Base-by-base conservation (phyloP, 2,113 vertebrate genomes). In the Acrocephalus arundinaceus region DNA sequence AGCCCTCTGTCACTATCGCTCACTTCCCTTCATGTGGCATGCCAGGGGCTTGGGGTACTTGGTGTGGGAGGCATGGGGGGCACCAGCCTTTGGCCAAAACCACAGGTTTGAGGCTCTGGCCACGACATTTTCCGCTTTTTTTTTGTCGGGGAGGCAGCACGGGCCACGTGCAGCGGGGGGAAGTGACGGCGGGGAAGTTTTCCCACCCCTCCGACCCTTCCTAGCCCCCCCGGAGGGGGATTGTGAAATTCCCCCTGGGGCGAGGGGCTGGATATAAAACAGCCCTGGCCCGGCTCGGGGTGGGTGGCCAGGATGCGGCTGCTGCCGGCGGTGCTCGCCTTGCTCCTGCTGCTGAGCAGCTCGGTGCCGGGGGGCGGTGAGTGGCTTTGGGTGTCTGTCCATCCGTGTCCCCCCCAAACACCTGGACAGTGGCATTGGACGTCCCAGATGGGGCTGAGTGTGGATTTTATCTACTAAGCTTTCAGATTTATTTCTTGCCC, bases 251-350 rank as follows among this genome's bases (percentile, higher is more conserved):
- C 93, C 94, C 94, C 79, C 0, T 0, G 2, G 12, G 25, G 11
- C 0, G 5, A 24, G 52, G 45, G 41, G 27, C 16, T 10, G 51
- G 48, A 68, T 95, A 95, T 96, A 96, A 97, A 85, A 22, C 12
- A 17, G 46, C 22, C 35, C 22, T 23, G 3, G 13, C 0, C 0
- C 0, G 0, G n/a, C 35, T 31, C 6, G 0, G 85, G 39, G 48
- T 0, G 3, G 61, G 71, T 1, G 0, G 55, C 0, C 4, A 96
- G 87, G 90, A 96, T 95, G 96, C 45, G 3, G 93, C 87, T 48
- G 59, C 78, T 86, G 87, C 41, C 14, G 1, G 74, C 5, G 0
- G 58, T 0, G 2, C 72, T 97, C 75, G 72, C 46, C 30, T 55
- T 95, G 76, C 65, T 85, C 27, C 63, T 97, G 85, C 75, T 96